These are phyloP conservation scores for Dynastes hyllus DNA, from an alignment of 2,888 invertebrate species.

Conservation along the genomic window DNA sequence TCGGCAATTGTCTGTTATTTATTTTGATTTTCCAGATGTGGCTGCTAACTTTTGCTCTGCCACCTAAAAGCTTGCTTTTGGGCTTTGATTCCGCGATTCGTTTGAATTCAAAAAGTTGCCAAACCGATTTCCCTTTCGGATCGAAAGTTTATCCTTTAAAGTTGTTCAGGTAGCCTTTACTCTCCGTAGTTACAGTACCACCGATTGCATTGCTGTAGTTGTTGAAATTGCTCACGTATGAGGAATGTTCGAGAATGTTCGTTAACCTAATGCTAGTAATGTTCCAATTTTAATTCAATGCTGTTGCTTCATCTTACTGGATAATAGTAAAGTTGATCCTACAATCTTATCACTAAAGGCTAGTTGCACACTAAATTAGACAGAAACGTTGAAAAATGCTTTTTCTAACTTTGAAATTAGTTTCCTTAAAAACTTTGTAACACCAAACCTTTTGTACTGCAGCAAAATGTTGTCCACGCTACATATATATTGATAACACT, in stretches of 20 bases:
- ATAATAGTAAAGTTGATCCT: no score
- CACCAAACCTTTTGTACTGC: no score
- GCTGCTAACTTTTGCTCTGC: conserved; percentile 45
- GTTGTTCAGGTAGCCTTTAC: conserved; percentile 37
- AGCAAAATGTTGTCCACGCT: no score
- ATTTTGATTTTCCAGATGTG: conserved; percentile 45
- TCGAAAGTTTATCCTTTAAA: conserved; percentile 46
- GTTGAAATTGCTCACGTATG: not conserved
- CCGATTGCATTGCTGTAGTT: conserved; percentile 23
- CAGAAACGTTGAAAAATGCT: no score
- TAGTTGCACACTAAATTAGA: no score
- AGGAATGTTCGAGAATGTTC: not conserved
- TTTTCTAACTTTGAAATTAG: no score
- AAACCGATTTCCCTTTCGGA: conserved; percentile 43
- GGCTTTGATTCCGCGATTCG: conserved; percentile 38
- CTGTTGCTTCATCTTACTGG: no score
- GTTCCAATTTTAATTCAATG: no score
- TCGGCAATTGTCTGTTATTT: not conserved
- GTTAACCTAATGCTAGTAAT: no score
- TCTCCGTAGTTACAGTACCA: conserved; percentile 25
- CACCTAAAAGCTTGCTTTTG: conserved; percentile 45
- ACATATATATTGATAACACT: no score
- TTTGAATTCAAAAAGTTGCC: conserved; percentile 42
- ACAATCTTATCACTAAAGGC: no score
- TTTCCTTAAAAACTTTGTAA: no score